A percentile compares a stretch with the other conserved stretches of the same genome.
Evolutionary conservation across 1,140 invertebrate genomes (phyloP).

Genomic region (Limonius californicus): DNA sequence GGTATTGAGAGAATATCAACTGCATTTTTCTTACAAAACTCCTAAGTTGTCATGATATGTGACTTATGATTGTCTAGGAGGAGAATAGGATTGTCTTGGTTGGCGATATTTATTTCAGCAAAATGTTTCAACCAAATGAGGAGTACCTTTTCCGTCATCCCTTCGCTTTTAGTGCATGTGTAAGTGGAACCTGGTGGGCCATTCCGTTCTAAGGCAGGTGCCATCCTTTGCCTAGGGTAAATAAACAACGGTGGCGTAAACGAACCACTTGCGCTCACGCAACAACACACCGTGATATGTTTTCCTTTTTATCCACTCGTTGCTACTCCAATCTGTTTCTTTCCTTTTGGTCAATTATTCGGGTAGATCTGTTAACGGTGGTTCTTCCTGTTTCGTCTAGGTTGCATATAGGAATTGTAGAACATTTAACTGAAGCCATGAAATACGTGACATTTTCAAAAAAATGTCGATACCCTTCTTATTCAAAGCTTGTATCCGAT

Average conservation of each 20-base stretch:
- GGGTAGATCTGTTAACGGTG: not conserved
- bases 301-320: conserved; percentile 4
- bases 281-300: conserved; percentile 7
- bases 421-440: too few relatives aligned
- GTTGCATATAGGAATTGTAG: not conserved
- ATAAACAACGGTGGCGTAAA: conserved; percentile 13
- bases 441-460: not conserved
- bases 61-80: too few relatives aligned
- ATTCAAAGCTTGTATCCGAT: not conserved
- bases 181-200: not conserved
- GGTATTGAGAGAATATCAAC: too few relatives aligned
- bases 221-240: conserved; percentile 14
- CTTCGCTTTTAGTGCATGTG: not conserved
- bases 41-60: too few relatives aligned
- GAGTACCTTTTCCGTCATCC: not conserved
- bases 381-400: not conserved
- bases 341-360: not conserved
- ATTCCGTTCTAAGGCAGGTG: conserved; percentile 5
- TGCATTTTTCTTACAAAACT: too few relatives aligned
- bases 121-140: not conserved
- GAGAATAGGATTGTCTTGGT: not conserved
- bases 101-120: too few relatives aligned
- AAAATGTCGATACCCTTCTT: not conserved
- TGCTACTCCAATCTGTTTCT: not conserved
- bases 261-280: conserved; percentile 7